Percentiles rank a stretch among this genome's conserved stretches.
Evolutionary conservation across 2,888 invertebrate species (phyloP).

Genomic region (Volucella bombylans): DNA sequence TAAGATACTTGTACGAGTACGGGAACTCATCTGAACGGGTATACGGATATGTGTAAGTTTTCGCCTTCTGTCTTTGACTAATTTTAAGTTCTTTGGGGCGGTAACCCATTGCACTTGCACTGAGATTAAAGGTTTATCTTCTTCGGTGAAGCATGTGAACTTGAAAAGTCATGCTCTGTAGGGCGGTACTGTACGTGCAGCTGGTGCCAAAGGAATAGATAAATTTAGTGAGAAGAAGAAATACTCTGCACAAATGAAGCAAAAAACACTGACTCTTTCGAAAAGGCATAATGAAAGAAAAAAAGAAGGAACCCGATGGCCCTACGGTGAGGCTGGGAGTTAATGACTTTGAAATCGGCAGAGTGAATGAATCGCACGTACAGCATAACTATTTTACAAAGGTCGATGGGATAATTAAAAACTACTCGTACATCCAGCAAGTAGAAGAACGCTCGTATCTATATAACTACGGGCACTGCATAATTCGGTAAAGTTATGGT

Average conservation of each 20-base stretch:
- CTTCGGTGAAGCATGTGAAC: constrained; percentile 49
- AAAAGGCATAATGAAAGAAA: not conserved
- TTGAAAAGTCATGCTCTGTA: constrained; percentile 55
- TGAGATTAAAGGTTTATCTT: constrained; percentile 32
- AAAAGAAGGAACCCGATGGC: constrained; percentile 19
- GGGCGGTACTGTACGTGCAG: constrained; percentile 43
- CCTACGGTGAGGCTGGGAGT: constrained; percentile 26
- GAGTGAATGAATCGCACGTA: not conserved
- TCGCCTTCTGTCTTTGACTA: constrained; percentile 53
- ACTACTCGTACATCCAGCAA: constrained; percentile 44
- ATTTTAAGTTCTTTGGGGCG: constrained; percentile 36
- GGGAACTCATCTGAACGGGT: too few relatives aligned
- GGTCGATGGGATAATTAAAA: constrained; percentile 65
- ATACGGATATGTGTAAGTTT: not conserved
- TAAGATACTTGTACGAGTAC: constrained; percentile 7
- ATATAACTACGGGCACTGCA: constrained; percentile 32
- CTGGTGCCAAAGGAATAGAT: constrained; percentile 12
- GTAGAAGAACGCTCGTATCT: not conserved
- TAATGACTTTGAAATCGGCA: constrained; percentile 59
- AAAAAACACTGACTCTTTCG: not conserved
- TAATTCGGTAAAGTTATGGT: constrained; percentile 33
- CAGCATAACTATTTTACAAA: constrained; percentile 16
- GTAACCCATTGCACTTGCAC: constrained; percentile 39
- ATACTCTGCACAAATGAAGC: not conserved
- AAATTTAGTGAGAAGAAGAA: not conserved